Conservation (phyloP, 2,797 vertebrate genomes). For the Mormyrus proboscirostris region DNA sequence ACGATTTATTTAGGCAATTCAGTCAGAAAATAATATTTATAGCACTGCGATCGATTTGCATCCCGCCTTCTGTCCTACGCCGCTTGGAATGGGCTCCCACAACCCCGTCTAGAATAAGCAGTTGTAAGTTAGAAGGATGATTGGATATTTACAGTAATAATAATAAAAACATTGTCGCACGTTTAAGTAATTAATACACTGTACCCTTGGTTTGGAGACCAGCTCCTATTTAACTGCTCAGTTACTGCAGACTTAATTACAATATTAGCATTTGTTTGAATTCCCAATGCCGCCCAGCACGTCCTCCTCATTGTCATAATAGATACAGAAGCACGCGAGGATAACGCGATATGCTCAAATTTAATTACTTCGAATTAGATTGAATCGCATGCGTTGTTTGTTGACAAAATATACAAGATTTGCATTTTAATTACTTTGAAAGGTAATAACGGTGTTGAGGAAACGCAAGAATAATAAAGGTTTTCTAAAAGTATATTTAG, state of each 20-base stretch:
- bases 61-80: neutral
- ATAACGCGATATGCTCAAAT: neutral
- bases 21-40: neutral
- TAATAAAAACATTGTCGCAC: neutral
- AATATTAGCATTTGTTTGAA: conserved; percentile 5
- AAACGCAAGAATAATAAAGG: neutral
- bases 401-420: neutral
- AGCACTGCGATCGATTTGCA: neutral
- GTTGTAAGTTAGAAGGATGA: neutral
- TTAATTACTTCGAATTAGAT: neutral
- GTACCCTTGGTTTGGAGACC: neutral
- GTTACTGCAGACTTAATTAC: conserved; percentile 1
- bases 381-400: neutral
- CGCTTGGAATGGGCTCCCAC: neutral
- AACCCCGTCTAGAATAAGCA: neutral
- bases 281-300: neutral
- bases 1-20: neutral
- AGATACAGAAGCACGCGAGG: neutral
- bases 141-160: neutral
- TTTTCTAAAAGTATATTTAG: neutral
- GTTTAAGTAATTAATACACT: neutral
- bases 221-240: neutral
- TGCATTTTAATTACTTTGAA: neutral
- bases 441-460: neutral
- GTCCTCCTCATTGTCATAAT: neutral